Conservation (phyloP, 1,140 invertebrate species). For the Bombus picipes region DNA sequence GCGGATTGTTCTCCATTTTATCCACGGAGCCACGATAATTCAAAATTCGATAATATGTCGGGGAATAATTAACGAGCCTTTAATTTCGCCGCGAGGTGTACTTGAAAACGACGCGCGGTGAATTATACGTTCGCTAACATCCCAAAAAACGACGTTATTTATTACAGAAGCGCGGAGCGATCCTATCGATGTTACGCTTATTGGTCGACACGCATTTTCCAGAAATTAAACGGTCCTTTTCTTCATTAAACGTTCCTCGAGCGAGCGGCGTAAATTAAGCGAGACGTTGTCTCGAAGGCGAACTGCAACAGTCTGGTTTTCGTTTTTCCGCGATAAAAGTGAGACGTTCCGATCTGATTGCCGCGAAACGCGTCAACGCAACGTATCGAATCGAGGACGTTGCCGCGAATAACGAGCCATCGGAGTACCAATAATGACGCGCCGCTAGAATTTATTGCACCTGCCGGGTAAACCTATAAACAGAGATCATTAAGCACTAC, state of each 20-base stretch:
- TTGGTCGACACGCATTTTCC: not conserved
- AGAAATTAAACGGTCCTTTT: not conserved
- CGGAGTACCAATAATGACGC: constrained; percentile 56
- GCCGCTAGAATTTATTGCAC: constrained; percentile 61
- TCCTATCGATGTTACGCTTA: not conserved
- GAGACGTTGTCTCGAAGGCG: constrained; percentile 18
- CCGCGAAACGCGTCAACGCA: constrained; percentile 43
- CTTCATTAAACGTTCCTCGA: not conserved
- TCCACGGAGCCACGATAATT: not conserved
- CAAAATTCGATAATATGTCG: not conserved
- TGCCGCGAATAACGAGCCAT: constrained; percentile 53
- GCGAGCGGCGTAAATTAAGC: constrained; percentile 26
- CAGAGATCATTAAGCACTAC: constrained; percentile 64
- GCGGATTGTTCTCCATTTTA: too few species aligned
- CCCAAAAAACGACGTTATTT: not conserved
- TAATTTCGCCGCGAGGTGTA: not conserved
- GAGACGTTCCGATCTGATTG: constrained; percentile 56
- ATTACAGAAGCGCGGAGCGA: not conserved
- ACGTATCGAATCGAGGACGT: constrained; percentile 60
- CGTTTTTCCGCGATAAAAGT: constrained; percentile 30
- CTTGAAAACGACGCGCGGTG: too few species aligned
- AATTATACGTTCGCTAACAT: not conserved
- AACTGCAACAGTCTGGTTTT: constrained; percentile 4
- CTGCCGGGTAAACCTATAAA: constrained; percentile 60
- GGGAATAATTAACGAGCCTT: not conserved